These are phyloP conservation scores for Euplagia quadripunctaria DNA, from an alignment of 2,888 invertebrate genomes.

Conservation along the genomic window DNA sequence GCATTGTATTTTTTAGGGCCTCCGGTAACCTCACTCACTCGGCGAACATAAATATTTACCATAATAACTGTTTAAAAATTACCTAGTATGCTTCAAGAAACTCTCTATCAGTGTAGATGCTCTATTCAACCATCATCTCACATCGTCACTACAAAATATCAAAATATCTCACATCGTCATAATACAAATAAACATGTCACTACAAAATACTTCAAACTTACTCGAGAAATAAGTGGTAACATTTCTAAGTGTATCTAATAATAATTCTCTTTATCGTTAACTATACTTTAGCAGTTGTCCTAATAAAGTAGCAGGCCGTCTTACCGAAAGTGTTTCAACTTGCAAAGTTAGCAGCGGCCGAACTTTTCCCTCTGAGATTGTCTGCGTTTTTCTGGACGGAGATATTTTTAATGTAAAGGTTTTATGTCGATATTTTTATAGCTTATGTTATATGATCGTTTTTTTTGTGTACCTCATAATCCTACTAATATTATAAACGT, in stretches of 20 bases:
- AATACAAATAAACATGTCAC: neutral
- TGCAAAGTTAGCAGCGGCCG: conserved; percentile 36
- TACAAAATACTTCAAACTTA: conserved; percentile 7
- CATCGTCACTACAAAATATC: neutral
- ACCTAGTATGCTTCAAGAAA: no score
- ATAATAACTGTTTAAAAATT: no score
- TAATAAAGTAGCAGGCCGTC: conserved; percentile 42
- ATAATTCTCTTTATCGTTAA: conserved; percentile 37
- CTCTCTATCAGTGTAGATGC: neutral
- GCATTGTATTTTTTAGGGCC: no score
- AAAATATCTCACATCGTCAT: no score
- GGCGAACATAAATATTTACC: no score
- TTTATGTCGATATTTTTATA: neutral
- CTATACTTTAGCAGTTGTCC: conserved; percentile 35
- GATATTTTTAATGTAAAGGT: conserved; percentile 33
- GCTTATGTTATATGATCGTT: neutral
- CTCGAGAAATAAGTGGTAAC: conserved; percentile 15
- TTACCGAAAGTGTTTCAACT: conserved; percentile 48
- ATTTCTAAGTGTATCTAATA: conserved; percentile 30
- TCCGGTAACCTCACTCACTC: no score
- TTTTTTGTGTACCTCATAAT: neutral
- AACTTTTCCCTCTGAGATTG: conserved; percentile 47
- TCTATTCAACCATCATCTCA: neutral
- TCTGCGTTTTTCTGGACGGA: conserved; percentile 24
- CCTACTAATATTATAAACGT: no score